Percentiles rank a stretch among this genome's conserved stretches.
phyloP scores from a whole-genome alignment of 2,797 vertebrate genomes.

The Lacerta agilis region DNA sequence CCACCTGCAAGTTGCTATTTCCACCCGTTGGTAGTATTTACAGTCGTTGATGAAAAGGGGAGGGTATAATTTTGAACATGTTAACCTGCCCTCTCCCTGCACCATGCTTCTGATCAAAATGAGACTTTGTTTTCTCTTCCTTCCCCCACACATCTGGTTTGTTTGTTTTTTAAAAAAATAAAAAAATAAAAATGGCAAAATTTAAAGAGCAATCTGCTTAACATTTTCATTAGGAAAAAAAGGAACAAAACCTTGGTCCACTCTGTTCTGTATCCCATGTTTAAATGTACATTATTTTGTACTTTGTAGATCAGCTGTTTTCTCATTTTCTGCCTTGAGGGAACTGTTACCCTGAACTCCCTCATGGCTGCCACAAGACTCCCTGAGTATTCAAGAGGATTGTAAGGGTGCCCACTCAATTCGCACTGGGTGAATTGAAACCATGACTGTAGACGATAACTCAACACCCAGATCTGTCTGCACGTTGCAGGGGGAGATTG shows the following conservation, averaged over 20 bases:
- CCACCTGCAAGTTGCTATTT: not conserved
- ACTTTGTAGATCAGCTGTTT: not conserved
- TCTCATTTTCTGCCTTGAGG: not conserved
- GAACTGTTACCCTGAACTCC: not conserved
- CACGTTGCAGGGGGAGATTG: not conserved
- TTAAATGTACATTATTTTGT: not conserved
- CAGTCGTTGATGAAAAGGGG: not conserved
- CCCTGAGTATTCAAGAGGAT: not conserved
- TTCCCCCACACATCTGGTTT: too few species aligned
- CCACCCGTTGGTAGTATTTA: not conserved
- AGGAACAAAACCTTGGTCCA: not conserved
- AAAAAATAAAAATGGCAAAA: not conserved
- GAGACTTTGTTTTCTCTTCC: not conserved
- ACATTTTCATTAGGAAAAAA: not conserved
- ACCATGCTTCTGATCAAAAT: not conserved
- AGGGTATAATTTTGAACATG: not conserved
- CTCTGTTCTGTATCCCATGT: not conserved
- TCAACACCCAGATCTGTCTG: not conserved
- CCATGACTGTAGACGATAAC: not conserved
- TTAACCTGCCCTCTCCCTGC: not conserved
- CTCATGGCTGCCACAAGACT: not conserved
- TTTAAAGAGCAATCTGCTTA: not conserved
- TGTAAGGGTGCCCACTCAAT: not conserved
- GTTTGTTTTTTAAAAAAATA: too few species aligned
- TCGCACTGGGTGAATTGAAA: not conserved